Base-by-base conservation (phyloP, 1,140 invertebrate genomes). In the Drosophila bocqueti region DNA sequence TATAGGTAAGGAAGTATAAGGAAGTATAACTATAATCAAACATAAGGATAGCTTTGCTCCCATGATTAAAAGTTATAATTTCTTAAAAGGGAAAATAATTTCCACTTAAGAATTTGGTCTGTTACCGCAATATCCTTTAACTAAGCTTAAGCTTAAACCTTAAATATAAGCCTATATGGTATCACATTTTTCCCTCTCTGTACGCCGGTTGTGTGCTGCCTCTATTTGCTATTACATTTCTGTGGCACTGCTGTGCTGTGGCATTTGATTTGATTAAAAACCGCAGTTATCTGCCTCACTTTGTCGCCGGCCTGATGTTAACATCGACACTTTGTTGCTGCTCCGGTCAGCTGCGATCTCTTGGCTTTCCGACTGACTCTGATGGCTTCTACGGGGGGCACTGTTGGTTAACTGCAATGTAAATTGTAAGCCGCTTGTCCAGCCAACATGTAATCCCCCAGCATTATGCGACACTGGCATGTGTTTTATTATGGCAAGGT, bases 221-320 rank as follows among this genome's bases (percentile, higher is more conserved):
- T 65, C 46, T 24, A 7, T 26, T 57, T 38, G 36, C 65, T 86
- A 82, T 85, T 85, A 71, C 81, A 81, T 84, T 84, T 81, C 77
- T 57, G 57, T 47, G 47, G 54, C 59, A 67, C 55, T 58, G 36
- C 62, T 46, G 72, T 65, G 69, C 55, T 64, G 58, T 80, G 80
- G 83, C 80, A 89, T 74, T 87, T 87, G 83, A 87, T 83, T 87
- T 87, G 83, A 87, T 87, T 89, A 87, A 89, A 87, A 87, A 89
- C 83, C 83, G 80, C 83, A 87, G 83, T 73, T 86, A 89, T 87
- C 84, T 87, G 84, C 83, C 79, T 77, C 83, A 89, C 72, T 80
- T 86, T 82, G 83, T 87, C 83, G 75, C 73, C 71, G 61, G 47
- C 62, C 72, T 66, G 55, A 78, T 82, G 80, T 82, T 78, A 82